Evolutionary conservation across 1,140 invertebrate genomes (phyloP), one percentile per base, ranked within the genome.

Genomic region (Littorina saxatilis): DNA sequence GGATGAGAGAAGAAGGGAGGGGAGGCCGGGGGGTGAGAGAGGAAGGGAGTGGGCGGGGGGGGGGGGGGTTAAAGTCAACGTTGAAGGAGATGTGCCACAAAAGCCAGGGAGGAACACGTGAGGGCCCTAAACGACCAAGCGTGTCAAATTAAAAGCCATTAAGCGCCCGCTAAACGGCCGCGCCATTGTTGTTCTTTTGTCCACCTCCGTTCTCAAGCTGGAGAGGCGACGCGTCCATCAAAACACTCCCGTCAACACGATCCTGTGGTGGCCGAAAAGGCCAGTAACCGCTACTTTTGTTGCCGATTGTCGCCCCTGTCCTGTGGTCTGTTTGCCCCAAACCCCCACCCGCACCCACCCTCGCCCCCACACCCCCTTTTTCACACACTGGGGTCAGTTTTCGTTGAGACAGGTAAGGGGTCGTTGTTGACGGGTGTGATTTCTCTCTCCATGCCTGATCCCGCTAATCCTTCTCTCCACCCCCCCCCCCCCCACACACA

Each of bases 61-160:
- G 7, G 70, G 35, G 40, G 23, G 39, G 70, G 29, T n/a, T n/a
- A n/a, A n/a, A n/a, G n/a, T n/a, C n/a, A n/a, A n/a, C n/a, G n/a
- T n/a, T n/a, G n/a, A n/a, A n/a, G n/a, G n/a, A n/a, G n/a, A n/a
- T n/a, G n/a, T n/a, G 17, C 37, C 27, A 0, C 29, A 17, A 68
- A 7, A 5, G n/a, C 17, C n/a, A 17, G 29, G n/a, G 66, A 68
- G 35, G 23, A 13, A 43, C 40, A 13, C 0, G 70, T 70, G 50
- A 40, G 32, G 47, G 39, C 68, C 40, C 39, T 47, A 50, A 32
- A 75, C 63, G 68, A 72, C 75, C 78, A 84, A 79, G 80, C 80
- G 80, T 84, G 83, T 82, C 83, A 84, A 79, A 82, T 84, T 52
- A 80, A 82, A 79, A 58, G 80, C 80, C 83, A 84, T 84, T 82